Conservation (phyloP, 2,113 vertebrate species). For the Megaceryle torquata region DNA sequence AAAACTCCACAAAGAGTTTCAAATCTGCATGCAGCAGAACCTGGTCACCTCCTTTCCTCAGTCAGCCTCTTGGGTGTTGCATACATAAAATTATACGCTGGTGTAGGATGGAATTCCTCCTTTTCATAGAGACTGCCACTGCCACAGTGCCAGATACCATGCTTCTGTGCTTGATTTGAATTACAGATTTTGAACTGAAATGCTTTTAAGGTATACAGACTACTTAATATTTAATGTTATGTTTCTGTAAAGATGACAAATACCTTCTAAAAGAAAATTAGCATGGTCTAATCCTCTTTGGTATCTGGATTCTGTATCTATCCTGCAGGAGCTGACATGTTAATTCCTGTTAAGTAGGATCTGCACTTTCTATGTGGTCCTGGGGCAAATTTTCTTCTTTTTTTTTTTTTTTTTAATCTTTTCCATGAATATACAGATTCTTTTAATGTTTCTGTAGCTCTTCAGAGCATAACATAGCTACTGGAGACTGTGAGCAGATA, state of each 20-base stretch:
- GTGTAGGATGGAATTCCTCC: not conserved
- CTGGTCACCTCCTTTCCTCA: not conserved
- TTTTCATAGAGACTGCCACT: not conserved
- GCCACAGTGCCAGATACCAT: not conserved
- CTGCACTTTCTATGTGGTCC: not conserved
- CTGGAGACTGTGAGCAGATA: not conserved
- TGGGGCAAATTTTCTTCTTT: not conserved
- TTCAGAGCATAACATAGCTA: not conserved
- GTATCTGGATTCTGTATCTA: not conserved
- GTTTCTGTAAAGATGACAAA: not conserved
- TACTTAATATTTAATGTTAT: not conserved
- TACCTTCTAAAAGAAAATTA: constrained; percentile 8
- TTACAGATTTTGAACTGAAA: not conserved
- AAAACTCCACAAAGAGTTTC: not conserved
- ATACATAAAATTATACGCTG: not conserved
- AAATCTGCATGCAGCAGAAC: not conserved
- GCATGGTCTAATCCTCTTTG: not conserved
- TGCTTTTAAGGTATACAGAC: not conserved
- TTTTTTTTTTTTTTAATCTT: not conserved
- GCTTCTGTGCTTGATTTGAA: not conserved
- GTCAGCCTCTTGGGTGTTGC: not conserved
- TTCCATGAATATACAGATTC: not conserved
- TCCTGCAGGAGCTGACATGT: not conserved
- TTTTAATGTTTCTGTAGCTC: not conserved
- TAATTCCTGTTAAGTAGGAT: not conserved